Conservation (phyloP, 2,797 vertebrate genomes). For the Oceanodroma leucorhoa region DNA sequence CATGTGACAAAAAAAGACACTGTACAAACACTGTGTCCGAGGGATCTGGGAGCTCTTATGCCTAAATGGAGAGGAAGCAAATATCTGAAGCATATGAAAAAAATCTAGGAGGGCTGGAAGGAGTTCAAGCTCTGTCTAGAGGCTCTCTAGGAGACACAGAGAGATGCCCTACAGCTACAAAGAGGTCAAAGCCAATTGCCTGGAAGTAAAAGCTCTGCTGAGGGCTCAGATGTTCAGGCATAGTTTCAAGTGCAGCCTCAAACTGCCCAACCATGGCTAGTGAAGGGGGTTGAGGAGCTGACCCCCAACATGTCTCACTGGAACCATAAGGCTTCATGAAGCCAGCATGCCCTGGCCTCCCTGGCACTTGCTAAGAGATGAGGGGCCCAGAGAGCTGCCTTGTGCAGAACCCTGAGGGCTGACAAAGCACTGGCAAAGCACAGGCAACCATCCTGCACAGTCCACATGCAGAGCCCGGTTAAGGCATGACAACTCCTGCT, state of each 20-base stretch:
- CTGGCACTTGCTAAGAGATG: not conserved
- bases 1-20: not conserved
- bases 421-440: not conserved
- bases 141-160: not conserved
- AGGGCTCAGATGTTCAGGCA: not conserved
- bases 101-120: not conserved
- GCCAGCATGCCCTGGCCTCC: not conserved
- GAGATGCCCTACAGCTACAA: not conserved
- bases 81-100: not conserved
- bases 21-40: not conserved
- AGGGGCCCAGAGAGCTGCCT: not conserved
- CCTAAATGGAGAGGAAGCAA: not conserved
- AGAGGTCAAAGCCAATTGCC: not conserved
- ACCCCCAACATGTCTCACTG: not conserved
- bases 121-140: not conserved
- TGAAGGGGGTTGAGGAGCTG: not conserved
- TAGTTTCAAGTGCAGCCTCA: not conserved
- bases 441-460: not conserved
- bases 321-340: not conserved
- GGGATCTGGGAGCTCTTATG: not conserved
- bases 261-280: not conserved
- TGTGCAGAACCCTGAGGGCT: not conserved
- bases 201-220: not conserved
- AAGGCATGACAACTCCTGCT: not conserved
- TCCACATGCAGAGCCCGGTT: accelerated